Conservation (phyloP, 2,888 invertebrate species). For the Tetanocera ferruginea region DNA sequence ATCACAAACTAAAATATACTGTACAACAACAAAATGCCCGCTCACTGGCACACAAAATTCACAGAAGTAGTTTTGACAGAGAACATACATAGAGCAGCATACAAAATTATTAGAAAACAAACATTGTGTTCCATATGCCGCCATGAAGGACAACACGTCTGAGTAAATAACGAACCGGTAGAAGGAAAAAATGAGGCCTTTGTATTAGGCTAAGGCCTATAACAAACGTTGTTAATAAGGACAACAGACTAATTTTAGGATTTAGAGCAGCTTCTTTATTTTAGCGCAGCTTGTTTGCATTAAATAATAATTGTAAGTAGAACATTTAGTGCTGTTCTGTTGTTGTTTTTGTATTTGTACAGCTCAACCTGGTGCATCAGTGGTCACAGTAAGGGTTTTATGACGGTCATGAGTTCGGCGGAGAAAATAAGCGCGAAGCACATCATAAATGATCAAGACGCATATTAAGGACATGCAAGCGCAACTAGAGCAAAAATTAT, state of each 20-base stretch:
- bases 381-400: slow-evolving; percentile 1
- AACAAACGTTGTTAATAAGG: slow-evolving; percentile 22
- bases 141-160: slow-evolving; percentile 4
- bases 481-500: background rate
- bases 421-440: background rate
- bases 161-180: background rate
- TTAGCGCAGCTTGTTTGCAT: slow-evolving; percentile 28
- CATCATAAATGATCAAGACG: background rate
- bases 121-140: slow-evolving; percentile 7
- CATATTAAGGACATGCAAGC: slow-evolving; percentile 16
- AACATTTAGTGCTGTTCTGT: background rate
- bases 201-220: no score
- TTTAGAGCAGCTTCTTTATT: slow-evolving; percentile 36
- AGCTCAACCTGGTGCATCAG: slow-evolving; percentile 5
- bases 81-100: background rate
- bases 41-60: background rate
- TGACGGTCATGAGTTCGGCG: background rate
- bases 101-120: slow-evolving; percentile 1
- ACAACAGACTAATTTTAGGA: slow-evolving; percentile 33
- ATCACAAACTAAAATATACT: background rate
- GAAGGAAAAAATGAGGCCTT: background rate
- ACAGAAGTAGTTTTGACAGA: background rate
- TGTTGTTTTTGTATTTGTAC: background rate
- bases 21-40: background rate
- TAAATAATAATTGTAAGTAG: slow-evolving; percentile 35